Conservation (phyloP, 2,113 vertebrate species). For the Hylia prasina region DNA sequence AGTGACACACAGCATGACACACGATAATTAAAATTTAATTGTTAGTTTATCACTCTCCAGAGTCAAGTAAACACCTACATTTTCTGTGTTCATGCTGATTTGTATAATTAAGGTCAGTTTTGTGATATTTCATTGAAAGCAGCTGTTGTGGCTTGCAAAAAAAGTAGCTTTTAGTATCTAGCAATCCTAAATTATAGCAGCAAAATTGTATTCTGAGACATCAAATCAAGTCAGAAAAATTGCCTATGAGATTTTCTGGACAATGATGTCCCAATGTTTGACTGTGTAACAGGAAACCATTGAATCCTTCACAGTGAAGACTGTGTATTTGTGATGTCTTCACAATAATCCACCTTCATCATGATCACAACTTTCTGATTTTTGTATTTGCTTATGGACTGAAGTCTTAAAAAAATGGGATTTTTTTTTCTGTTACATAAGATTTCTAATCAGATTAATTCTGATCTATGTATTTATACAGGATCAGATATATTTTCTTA, state of each 20-base stretch:
- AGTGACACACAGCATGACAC: not conserved
- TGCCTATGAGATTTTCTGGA: not conserved
- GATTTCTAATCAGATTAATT: constrained; percentile 25
- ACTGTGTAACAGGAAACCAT: not conserved
- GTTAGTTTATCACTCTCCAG: not conserved
- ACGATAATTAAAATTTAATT: not conserved
- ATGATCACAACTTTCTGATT: constrained; percentile 1
- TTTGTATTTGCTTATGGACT: constrained; percentile 13
- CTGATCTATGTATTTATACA: not conserved
- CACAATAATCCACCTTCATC: not conserved
- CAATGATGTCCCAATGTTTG: constrained; percentile 9
- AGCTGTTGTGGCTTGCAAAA: not conserved
- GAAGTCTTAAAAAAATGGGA: not conserved
- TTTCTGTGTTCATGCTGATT: not conserved
- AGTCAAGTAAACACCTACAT: not conserved
- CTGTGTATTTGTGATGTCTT: constrained; percentile 5
- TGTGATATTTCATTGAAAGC: not conserved
- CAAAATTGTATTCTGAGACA: not conserved
- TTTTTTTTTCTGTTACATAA: not conserved
- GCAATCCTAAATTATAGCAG: not conserved
- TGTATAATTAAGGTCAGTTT: not conserved
- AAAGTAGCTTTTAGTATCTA: not conserved
- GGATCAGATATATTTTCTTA: not conserved
- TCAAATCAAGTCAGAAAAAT: constrained; percentile 7
- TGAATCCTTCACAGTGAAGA: constrained; percentile 40